Base-by-base conservation (phyloP, 1,140 invertebrate genomes). In the Asbolus verrucosus region DNA sequence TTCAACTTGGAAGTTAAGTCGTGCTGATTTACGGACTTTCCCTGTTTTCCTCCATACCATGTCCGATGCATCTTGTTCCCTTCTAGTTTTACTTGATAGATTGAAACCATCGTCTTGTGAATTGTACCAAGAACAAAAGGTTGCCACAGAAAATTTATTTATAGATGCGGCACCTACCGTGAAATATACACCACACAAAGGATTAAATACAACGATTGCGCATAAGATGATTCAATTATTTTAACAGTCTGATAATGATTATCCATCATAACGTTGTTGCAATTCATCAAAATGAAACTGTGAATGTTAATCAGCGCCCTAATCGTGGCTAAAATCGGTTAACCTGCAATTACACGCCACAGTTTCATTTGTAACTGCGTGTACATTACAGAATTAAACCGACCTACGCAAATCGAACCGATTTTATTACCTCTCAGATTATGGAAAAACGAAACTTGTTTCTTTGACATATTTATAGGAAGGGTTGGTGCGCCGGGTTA, bases 1-100 rank as follows among this genome's bases (percentile, higher is more conserved):
- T 54, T 54, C 46, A 54, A 54, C 14, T 31, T 54, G 46, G 27
- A 54, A 54, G 46, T 54, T 54, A 24, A 11, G 46, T 21, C 43
- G 6, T 11, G 9, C 14, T 54, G 46, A 54, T 54, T 54, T 54
- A 54, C 46, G 46, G 46, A 9, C 18, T 21, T 24, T 50, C 16
- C 43, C 13, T 50, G 43, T 54, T 54, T 54, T 54, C 19, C 46
- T 54, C 21, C 19, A 54, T 24, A 54, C 27, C 27, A 54, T 54
- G 46, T 21, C 21, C 18, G 18, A 54, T 54, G 46, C 46, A 54
- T 54, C 46, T 54, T 13, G 19, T 54, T 54, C 46, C 13, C 33
- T 6, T 36, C 5, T 36, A 36, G 33, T 36, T 36, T 36, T 36
- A 36, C 11, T 54, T 54, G 46, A 54, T 54, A 21, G 46, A 54